phyloP scores from a whole-genome alignment of 1,140 invertebrate genomes.

The Mesaphorura yosii region DNA sequence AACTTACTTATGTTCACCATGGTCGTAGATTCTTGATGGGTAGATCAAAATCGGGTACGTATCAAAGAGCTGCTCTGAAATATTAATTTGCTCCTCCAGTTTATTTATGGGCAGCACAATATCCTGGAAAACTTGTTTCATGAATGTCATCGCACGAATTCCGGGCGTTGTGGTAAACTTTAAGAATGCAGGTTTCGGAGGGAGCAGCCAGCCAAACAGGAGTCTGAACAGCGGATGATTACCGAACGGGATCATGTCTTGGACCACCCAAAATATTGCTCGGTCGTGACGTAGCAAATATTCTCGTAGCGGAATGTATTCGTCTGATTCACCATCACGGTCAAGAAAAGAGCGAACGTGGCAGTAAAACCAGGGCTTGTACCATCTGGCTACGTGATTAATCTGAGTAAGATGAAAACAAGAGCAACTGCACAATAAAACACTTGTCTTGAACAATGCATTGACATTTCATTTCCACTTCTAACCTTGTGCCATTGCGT shows the following conservation, averaged over 20 bases:
- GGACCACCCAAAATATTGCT: conserved; percentile 48
- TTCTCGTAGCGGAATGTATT: conserved; percentile 44
- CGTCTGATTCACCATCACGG: conserved; percentile 39
- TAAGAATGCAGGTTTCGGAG: conserved; percentile 42
- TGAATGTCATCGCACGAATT: conserved; percentile 45
- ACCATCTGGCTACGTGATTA: conserved; percentile 42
- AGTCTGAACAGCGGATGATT: conserved; percentile 36
- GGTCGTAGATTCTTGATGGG: conserved; percentile 46
- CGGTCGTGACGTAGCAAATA: conserved; percentile 45
- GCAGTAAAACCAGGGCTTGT: conserved; percentile 54
- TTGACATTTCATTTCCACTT: not conserved
- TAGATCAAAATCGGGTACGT: conserved; percentile 45
- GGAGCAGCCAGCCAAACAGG: conserved; percentile 39
- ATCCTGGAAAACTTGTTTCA: conserved; percentile 47
- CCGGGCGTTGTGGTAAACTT: conserved; percentile 46
- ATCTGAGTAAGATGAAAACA: conserved; percentile 34
- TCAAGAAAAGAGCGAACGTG: conserved; percentile 45
- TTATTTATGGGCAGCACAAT: conserved; percentile 45
- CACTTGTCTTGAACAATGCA: not conserved
- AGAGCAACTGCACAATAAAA: conserved; percentile 36
- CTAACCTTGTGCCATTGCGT: conserved; percentile 26
- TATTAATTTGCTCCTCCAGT: conserved; percentile 43
- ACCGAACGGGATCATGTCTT: conserved; percentile 43
- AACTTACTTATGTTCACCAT: conserved; percentile 34
- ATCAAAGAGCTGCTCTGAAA: conserved; percentile 42